Evolutionary conservation across 2,888 invertebrate species (phyloP), one percentile per base, ranked within the genome.

Genomic region (Chrysodeixis includens): DNA sequence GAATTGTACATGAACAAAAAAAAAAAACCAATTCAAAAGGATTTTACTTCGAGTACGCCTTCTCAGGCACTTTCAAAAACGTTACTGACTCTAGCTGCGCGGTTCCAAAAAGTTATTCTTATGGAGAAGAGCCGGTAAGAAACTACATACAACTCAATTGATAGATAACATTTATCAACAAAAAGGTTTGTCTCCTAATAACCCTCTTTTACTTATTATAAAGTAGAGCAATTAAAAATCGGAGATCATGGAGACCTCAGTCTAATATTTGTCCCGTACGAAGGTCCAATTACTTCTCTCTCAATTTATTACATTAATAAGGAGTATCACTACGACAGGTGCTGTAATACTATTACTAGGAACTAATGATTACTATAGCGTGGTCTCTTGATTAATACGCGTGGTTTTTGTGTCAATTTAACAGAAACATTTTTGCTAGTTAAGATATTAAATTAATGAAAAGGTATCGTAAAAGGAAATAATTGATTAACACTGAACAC

Each of bases 381-480:
- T 56, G 58, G 26, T 53, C 12, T 18, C 26, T 35, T 70, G 57
- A 66, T 79, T 66, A 70, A 62, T 67, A 71, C 64, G 53, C 10
- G 56, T 54, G 56, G 56, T 74, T 64, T 63, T 64, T 66, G 51
- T 61, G 65, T 35, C 56, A 56, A 14, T 54, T 62, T 55, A 58
- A 66, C 62, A 66, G 20, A 30, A 61, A n/a, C 22, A 16, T 62
- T 35, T 8, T 35, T 8, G 75, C 67, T 81, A 82, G 85, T 86
- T 83, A 86, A 86, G 81, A 84, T 83, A 86, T 86, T 86, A 87
- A 76, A 74, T 80, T 83, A 81, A 65, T 57, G 64, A 81, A 79
- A 63, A 74, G 58, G 35, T 64, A 44, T 35, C 60, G n/a, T 72
- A 66, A 73, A 77, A 77, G 74, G 80, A 74, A 81, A 78, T 86